A percentile compares a stretch with the other conserved stretches of the same genome.
phyloP scores from a whole-genome alignment of 1,140 invertebrate genomes.

The Drosophila sp. region DNA sequence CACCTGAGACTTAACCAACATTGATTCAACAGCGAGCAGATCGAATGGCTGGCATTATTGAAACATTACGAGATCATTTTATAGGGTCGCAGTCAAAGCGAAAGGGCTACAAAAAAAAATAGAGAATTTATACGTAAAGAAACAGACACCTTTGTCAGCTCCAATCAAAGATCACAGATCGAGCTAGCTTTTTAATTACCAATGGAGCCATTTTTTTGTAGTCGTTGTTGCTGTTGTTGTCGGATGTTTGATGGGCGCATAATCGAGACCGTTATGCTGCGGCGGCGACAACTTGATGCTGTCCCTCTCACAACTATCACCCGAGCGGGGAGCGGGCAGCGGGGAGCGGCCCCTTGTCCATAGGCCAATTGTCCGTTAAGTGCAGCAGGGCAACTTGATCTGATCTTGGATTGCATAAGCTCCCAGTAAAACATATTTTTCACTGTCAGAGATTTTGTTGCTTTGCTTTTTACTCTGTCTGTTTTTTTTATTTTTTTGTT shows the following conservation, averaged over 20 bases:
- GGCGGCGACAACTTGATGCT: conserved; percentile 52
- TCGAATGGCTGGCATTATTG: conserved; percentile 68
- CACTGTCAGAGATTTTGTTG: conserved; percentile 68
- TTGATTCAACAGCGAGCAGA: conserved; percentile 46
- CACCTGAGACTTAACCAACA: conserved; percentile 63
- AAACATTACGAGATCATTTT: conserved; percentile 73
- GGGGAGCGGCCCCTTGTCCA: conserved; percentile 23
- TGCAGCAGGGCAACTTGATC: conserved; percentile 24
- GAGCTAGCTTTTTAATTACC: conserved; percentile 66
- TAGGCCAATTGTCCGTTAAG: conserved; percentile 61
- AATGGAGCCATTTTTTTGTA: conserved; percentile 24
- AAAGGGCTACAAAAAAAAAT: conserved; percentile 48
- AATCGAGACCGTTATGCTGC: conserved; percentile 53
- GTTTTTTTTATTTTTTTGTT: conserved; percentile 31
- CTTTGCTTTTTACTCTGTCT: conserved; percentile 24
- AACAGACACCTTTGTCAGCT: conserved; percentile 52
- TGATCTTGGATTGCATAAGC: conserved; percentile 61
- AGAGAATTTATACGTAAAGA: conserved; percentile 11
- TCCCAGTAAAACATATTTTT: conserved; percentile 56
- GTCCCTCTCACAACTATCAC: conserved; percentile 43
- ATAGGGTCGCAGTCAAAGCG: conserved; percentile 56
- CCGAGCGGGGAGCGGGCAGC: conserved; percentile 9
- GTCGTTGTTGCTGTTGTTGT: conserved; percentile 22
- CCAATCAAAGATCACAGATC: conserved; percentile 54
- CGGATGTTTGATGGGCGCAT: conserved; percentile 57